These are phyloP conservation scores for Bucorvus abyssinicus DNA, from an alignment of 2,797 vertebrate species.

Conservation along the genomic window DNA sequence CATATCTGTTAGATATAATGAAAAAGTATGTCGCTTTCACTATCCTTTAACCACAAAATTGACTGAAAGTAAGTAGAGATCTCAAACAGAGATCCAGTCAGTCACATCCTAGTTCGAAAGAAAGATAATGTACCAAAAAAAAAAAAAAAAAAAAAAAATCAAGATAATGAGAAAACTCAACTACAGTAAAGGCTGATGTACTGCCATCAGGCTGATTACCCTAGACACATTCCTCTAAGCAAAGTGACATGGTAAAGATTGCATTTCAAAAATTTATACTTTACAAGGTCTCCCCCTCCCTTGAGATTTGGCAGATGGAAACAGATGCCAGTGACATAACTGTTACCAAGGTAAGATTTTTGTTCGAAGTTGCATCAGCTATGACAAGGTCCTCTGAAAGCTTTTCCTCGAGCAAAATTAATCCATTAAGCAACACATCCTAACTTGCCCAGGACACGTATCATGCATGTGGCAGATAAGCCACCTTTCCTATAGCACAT, in stretches of 20 bases:
- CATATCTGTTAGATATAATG: constrained; percentile 7
- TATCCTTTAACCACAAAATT: constrained; percentile 6
- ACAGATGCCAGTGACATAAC: background rate
- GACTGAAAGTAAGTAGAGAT: constrained; percentile 24
- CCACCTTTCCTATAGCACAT: background rate
- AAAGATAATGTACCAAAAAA: constrained; percentile 15
- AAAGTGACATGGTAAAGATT: constrained; percentile 1
- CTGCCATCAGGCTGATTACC: constrained; percentile 16
- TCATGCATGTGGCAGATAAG: background rate
- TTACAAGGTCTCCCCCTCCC: background rate
- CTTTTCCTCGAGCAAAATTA: constrained; percentile 29
- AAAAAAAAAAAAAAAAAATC: background rate
- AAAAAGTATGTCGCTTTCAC: constrained; percentile 11
- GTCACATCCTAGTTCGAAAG: constrained; percentile 5
- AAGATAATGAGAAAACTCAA: constrained; percentile 34
- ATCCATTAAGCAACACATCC: constrained; percentile 31
- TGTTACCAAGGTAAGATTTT: background rate
- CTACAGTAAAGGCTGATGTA: background rate
- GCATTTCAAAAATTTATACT: background rate
- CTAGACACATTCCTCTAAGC: background rate
- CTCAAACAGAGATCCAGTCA: constrained; percentile 8
- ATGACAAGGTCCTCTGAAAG: constrained; percentile 17
- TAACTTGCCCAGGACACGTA: background rate
- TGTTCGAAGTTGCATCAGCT: background rate
- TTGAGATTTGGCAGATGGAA: background rate